These are phyloP conservation scores for Percopsis transmontana DNA, from an alignment of 2,113 vertebrate species.

Conservation along the genomic window DNA sequence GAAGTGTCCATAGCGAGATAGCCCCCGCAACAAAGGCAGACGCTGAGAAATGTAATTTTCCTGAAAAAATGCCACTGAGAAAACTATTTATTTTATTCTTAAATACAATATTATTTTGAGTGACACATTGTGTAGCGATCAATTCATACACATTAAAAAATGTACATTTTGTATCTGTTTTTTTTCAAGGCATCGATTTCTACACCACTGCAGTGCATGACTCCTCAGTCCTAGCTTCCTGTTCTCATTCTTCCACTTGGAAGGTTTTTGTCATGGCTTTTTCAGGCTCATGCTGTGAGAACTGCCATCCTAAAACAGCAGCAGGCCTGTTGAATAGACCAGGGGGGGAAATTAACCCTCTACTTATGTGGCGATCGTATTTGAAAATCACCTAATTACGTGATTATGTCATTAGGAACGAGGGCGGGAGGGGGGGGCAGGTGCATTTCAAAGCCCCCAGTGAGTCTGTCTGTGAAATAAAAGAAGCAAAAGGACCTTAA, in stretches of 20 bases:
- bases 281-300: slow-evolving; percentile 42
- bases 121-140: too few species aligned
- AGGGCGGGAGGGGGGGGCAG: slow-evolving; percentile 55
- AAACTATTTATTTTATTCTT: not conserved
- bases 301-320: slow-evolving; percentile 72
- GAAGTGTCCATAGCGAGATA: slow-evolving; percentile 17
- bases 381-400: slow-evolving; percentile 90
- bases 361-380: slow-evolving; percentile 79
- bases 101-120: too few species aligned
- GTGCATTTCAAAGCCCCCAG: slow-evolving; percentile 81
- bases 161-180: too few species aligned
- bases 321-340: slow-evolving; percentile 71
- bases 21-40: not conserved
- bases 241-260: slow-evolving; percentile 54
- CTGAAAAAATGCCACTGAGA: not conserved
- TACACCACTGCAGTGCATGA: not conserved
- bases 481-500: slow-evolving; percentile 85
- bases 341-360: slow-evolving; percentile 80
- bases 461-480: slow-evolving; percentile 85
- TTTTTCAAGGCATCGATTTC: too few species aligned
- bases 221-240: slow-evolving; percentile 22
- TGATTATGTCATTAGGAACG: slow-evolving; percentile 92
- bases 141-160: too few species aligned
- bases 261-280: slow-evolving; percentile 68
- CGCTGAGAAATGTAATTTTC: slow-evolving; percentile 14